A percentile compares a stretch with the other conserved stretches of the same genome.
These are phyloP conservation scores for Apogon talboti DNA, from an alignment of 2,797 vertebrate species.

Conservation along the genomic window DNA sequence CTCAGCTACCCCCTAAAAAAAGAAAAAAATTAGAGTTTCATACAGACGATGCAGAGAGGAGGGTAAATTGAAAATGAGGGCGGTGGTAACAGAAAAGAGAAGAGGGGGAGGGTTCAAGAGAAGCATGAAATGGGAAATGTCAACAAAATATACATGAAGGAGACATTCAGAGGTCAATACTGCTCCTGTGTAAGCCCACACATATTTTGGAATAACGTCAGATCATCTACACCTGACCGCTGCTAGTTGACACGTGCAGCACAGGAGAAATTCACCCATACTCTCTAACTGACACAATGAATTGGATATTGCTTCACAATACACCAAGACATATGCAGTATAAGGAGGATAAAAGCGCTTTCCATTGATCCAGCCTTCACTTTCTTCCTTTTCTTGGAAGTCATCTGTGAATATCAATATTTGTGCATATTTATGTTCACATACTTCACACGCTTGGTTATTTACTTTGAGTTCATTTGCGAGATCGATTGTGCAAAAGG, in stretches of 20 bases:
- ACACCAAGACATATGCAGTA: conserved; percentile 8
- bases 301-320: conserved; percentile 1
- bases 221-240: conserved; percentile 6
- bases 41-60: conserved; percentile 36
- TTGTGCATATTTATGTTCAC: conserved; percentile 37
- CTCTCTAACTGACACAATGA: conserved; percentile 9
- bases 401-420: conserved; percentile 9
- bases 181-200: neutral
- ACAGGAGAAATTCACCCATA: conserved; percentile 6
- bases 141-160: conserved; percentile 47
- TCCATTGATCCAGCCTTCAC: conserved; percentile 10
- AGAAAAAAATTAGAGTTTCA: conserved; percentile 21
- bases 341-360: neutral
- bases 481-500: conserved; percentile 27
- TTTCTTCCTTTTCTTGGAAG: neutral
- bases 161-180: conserved; percentile 62
- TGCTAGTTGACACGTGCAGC: conserved; percentile 29
- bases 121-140: conserved; percentile 51
- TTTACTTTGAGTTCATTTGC: conserved; percentile 43
- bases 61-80: conserved; percentile 1
- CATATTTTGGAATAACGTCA: conserved; percentile 29
- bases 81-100: conserved; percentile 9
- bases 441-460: conserved; percentile 27
- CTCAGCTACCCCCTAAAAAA: conserved; percentile 7
- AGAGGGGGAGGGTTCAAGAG: conserved; percentile 6